Conservation (phyloP, 2,113 vertebrate genomes). For the Promerops cafer region DNA sequence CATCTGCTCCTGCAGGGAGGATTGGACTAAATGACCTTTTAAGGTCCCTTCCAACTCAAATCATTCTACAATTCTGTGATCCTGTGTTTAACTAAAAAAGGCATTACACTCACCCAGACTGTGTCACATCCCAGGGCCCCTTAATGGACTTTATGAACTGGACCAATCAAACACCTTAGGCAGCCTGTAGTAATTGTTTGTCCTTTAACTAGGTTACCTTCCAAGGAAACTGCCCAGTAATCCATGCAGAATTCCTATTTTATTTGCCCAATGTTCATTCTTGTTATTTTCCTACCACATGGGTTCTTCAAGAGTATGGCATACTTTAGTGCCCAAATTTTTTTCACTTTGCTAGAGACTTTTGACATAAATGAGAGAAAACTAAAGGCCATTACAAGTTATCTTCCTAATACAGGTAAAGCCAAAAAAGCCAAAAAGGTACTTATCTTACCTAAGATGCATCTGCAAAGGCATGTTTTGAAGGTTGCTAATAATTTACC, state of each 20-base stretch:
- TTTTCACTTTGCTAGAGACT: neutral
- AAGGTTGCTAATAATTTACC: neutral
- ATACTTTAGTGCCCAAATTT: neutral
- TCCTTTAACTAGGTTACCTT: neutral
- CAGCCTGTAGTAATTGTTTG: neutral
- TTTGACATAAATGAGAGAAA: neutral
- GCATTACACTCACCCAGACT: neutral
- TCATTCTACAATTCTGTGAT: neutral
- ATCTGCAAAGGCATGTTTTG: neutral
- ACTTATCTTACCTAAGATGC: neutral
- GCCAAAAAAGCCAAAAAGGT: neutral
- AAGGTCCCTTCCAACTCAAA: neutral
- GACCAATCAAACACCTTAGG: neutral
- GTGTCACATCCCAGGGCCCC: neutral
- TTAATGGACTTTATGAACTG: neutral
- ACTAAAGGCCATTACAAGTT: neutral
- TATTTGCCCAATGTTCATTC: neutral
- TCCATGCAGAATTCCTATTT: neutral
- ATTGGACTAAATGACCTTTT: neutral
- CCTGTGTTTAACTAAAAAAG: neutral
- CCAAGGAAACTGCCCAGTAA: neutral
- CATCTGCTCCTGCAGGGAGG: neutral
- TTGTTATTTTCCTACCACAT: neutral
- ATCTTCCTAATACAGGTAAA: neutral
- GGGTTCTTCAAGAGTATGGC: neutral